These are phyloP conservation scores for Mareca penelope DNA, from an alignment of 2,797 vertebrate species.

Conservation along the genomic window DNA sequence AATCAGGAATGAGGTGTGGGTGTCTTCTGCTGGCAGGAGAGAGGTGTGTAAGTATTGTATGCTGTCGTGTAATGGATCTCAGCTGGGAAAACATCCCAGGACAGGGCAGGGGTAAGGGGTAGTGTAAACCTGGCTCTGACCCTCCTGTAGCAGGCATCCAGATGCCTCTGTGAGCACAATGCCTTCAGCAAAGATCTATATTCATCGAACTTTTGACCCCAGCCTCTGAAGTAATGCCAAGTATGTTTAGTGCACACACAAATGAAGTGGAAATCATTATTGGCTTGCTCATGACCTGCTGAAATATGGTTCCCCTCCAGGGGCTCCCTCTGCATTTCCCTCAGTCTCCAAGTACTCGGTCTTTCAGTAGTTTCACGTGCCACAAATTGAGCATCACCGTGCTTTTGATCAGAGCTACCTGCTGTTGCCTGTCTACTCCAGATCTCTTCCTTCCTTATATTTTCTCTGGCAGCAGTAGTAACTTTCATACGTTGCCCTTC, in stretches of 20 bases:
- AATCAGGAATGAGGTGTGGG: not conserved
- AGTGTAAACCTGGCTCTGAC: not conserved
- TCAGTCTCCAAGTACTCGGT: conserved; percentile 9
- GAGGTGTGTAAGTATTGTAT: not conserved
- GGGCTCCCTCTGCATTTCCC: conserved; percentile 10
- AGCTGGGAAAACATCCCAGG: not conserved
- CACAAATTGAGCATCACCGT: not conserved
- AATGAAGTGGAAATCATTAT: conserved; percentile 65
- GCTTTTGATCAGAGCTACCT: not conserved
- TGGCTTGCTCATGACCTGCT: conserved; percentile 60
- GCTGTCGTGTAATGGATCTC: not conserved
- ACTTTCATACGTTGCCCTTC: not conserved
- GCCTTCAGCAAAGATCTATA: conserved; percentile 58
- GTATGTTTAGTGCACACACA: conserved; percentile 56
- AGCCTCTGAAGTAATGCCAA: conserved; percentile 53
- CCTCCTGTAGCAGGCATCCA: not conserved
- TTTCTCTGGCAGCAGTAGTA: not conserved
- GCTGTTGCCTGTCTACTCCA: not conserved
- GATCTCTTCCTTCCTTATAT: not conserved
- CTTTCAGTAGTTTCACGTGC: not conserved
- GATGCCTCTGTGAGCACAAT: conserved; percentile 15
- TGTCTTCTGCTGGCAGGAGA: not conserved
- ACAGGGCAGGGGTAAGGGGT: not conserved
- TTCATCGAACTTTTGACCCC: conserved; percentile 54
- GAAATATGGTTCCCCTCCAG: conserved; percentile 36